Percentiles rank a stretch among this genome's conserved stretches.
Conservation (phyloP, 2,888 invertebrate genomes). For the Nowickia ferox region DNA sequence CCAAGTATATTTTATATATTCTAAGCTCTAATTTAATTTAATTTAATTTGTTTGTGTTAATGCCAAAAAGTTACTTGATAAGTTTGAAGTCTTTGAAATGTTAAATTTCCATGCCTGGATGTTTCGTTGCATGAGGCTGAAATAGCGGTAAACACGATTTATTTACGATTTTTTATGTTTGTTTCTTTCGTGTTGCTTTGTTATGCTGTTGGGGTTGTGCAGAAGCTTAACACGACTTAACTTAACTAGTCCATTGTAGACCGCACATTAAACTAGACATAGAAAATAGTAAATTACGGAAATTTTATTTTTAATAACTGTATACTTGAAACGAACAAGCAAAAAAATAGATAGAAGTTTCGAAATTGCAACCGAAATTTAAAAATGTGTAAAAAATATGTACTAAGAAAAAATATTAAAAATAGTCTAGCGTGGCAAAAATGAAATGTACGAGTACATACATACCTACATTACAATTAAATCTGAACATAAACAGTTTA, state of each 20-base stretch:
- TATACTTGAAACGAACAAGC: slow-evolving; percentile 49
- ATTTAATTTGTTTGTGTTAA: too few species aligned
- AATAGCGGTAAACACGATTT: slow-evolving; percentile 70
- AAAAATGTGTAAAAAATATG: slow-evolving; percentile 8
- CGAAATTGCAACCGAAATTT: slow-evolving; percentile 34
- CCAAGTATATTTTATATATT: too few species aligned
- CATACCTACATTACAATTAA: background rate
- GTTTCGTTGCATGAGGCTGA: slow-evolving; percentile 50
- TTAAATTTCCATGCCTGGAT: slow-evolving; percentile 14
- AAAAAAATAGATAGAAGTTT: slow-evolving; percentile 11
- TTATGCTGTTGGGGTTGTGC: slow-evolving; percentile 66
- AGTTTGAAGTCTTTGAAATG: background rate
- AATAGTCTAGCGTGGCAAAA: slow-evolving; percentile 23
- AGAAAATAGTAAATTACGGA: slow-evolving; percentile 51
- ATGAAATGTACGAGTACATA: background rate
- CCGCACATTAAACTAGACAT: slow-evolving; percentile 68
- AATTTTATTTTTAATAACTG: slow-evolving; percentile 40
- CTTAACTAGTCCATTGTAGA: slow-evolving; percentile 65
- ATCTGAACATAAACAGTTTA: slow-evolving; percentile 50
- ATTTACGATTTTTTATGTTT: slow-evolving; percentile 52
- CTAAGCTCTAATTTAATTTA: too few species aligned
- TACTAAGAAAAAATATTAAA: slow-evolving; percentile 28
- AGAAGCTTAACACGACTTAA: slow-evolving; percentile 65
- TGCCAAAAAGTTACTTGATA: too few species aligned
- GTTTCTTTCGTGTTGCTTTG: slow-evolving; percentile 53